Percentiles rank a stretch among this genome's conserved stretches.
Evolutionary conservation across 2,797 vertebrate genomes (phyloP).

Genomic region (Enteromius anoplus): DNA sequence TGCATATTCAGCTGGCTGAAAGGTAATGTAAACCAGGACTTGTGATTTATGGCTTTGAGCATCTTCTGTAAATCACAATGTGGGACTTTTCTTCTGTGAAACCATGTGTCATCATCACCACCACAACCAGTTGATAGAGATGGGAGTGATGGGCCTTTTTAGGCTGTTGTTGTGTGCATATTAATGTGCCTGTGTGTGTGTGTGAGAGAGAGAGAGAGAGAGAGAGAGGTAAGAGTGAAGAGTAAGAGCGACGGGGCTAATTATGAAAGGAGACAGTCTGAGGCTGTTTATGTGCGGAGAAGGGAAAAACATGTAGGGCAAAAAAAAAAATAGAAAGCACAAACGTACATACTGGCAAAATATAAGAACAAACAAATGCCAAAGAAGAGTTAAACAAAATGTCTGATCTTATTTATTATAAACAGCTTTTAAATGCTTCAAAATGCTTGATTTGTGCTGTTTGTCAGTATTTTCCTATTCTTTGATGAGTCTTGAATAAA

Average conservation of each 20-base stretch:
- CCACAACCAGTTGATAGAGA: conserved; percentile 9
- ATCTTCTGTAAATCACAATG: conserved; percentile 12
- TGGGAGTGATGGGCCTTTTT: conserved; percentile 3
- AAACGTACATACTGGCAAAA: neutral
- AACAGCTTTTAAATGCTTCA: neutral
- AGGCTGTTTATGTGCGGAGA: neutral
- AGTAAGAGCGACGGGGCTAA: conserved; percentile 19
- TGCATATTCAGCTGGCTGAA: conserved; percentile 27
- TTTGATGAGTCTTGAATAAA: neutral
- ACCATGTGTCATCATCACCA: neutral
- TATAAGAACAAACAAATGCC: neutral
- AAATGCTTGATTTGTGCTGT: neutral
- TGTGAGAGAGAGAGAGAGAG: neutral
- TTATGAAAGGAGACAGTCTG: conserved; percentile 16
- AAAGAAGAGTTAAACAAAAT: neutral
- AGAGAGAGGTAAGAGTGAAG: neutral
- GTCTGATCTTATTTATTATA: neutral
- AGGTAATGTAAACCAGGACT: conserved; percentile 31
- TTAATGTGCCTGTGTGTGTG: conserved; percentile 8
- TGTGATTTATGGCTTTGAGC: conserved; percentile 10
- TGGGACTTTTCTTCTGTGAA: neutral
- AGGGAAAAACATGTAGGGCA: neutral
- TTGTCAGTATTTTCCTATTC: neutral
- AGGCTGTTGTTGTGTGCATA: conserved; percentile 23
- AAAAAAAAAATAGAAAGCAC: neutral